These are phyloP conservation scores for Automeris io DNA, from an alignment of 2,888 invertebrate species.

Conservation along the genomic window DNA sequence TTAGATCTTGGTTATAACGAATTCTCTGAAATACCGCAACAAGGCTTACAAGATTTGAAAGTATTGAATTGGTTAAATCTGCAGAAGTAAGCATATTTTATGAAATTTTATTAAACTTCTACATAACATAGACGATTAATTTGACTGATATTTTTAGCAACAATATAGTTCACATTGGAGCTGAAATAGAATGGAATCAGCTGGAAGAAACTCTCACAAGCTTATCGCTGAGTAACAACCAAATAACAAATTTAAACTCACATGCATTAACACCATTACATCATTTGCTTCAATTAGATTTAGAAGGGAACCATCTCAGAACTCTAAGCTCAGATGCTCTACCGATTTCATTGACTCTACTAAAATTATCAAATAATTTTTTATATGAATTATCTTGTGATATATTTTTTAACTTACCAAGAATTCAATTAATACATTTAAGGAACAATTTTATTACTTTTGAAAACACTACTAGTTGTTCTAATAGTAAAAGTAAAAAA, in stretches of 20 bases:
- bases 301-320: slow-evolving; percentile 82
- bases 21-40: slow-evolving; percentile 81
- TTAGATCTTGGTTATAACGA: slow-evolving; percentile 86
- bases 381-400: too few species aligned
- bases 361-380: slow-evolving; percentile 82
- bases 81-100: slow-evolving; percentile 86
- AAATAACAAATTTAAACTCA: slow-evolving; percentile 67
- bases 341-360: slow-evolving; percentile 77
- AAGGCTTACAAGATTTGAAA: slow-evolving; percentile 79
- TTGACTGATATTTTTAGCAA: too few species aligned
- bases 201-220: slow-evolving; percentile 83
- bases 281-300: slow-evolving; percentile 73
- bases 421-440: too few species aligned
- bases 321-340: slow-evolving; percentile 75
- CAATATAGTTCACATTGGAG: too few species aligned
- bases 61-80: slow-evolving; percentile 86
- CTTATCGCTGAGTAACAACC: slow-evolving; percentile 86
- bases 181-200: slow-evolving; percentile 88
- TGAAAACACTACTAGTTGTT: too few species aligned
- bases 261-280: slow-evolving; percentile 80
- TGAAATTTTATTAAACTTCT: too few species aligned
- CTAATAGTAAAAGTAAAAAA: too few species aligned
- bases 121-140: too few species aligned
- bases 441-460: too few species aligned
- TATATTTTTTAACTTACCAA: too few species aligned